Percentiles rank a stretch among this genome's conserved stretches.
phyloP scores from a whole-genome alignment of 1,140 invertebrate species.

The Eubasilissa regina region DNA sequence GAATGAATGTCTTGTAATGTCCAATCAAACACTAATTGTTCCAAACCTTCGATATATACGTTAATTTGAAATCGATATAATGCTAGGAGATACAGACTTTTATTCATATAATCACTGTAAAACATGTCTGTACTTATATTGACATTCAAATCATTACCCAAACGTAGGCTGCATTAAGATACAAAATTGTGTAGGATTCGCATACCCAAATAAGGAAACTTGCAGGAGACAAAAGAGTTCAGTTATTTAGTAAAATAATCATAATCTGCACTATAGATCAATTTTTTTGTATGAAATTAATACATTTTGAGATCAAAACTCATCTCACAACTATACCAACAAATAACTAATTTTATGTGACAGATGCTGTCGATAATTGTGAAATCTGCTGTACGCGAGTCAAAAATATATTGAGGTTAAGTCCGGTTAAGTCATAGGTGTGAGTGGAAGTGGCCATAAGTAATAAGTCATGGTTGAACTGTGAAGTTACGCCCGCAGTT shows the following conservation, averaged over 20 bases:
- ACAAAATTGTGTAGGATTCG: slow-evolving; percentile 38
- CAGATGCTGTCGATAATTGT: slow-evolving; percentile 47
- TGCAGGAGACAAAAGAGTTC: slow-evolving; percentile 13
- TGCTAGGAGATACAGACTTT: neutral
- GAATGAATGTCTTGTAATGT: too few species aligned
- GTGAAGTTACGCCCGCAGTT: neutral
- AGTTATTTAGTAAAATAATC: slow-evolving; percentile 5
- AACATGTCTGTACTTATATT: neutral
- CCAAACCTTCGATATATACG: too few species aligned
- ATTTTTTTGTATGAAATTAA: neutral
- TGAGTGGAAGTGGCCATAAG: too few species aligned
- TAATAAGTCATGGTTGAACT: too few species aligned
- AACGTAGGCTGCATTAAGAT: slow-evolving; percentile 12
- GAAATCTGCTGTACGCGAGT: slow-evolving; percentile 35
- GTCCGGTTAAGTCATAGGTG: too few species aligned
- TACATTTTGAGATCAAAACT: neutral
- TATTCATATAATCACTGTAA: neutral
- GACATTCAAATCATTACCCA: neutral
- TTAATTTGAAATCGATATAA: neutral
- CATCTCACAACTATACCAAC: neutral
- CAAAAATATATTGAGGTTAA: too few species aligned
- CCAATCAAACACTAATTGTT: too few species aligned
- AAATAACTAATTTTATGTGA: slow-evolving; percentile 3
- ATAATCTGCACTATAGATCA: neutral
- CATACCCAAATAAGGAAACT: slow-evolving; percentile 44